Evolutionary conservation across 2,113 vertebrate species (phyloP).

Genomic region (Oncorhynchus gorbuscha): DNA sequence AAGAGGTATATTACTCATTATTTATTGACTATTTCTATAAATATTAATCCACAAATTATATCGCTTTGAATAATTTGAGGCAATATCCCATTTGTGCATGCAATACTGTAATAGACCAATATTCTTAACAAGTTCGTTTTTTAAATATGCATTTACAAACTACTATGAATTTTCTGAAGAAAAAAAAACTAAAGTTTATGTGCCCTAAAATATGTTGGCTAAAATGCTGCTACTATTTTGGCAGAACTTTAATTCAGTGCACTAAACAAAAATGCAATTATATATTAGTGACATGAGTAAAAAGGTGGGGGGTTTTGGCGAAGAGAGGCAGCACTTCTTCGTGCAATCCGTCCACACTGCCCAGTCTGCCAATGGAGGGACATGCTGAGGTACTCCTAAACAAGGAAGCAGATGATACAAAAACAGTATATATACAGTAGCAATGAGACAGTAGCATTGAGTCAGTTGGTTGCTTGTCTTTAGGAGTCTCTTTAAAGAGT

Average conservation of each 20-base stretch:
- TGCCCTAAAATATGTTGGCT: background rate
- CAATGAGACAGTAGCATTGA: no score
- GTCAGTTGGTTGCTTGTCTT: no score
- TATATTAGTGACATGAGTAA: background rate
- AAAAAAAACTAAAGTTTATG: background rate
- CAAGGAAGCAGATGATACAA: no score
- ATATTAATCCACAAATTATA: slow-evolving; percentile 70
- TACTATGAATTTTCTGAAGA: background rate
- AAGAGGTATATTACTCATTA: slow-evolving; percentile 51
- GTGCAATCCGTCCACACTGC: no score
- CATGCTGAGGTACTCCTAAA: no score
- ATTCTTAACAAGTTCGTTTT: background rate
- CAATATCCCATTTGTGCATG: slow-evolving; percentile 15
- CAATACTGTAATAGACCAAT: slow-evolving; percentile 12
- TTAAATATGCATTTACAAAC: background rate
- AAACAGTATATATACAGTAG: no score
- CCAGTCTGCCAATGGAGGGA: no score
- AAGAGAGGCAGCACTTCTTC: no score
- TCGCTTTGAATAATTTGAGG: slow-evolving; percentile 47
- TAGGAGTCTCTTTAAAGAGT: no score
- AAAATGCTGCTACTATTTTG: background rate
- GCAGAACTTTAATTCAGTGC: background rate
- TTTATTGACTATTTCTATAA: slow-evolving; percentile 71
- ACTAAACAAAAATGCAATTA: background rate
- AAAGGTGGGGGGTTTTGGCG: no score